Evolutionary conservation across 2,797 vertebrate species (phyloP), one percentile per base, ranked within the genome.

Genomic region (Pangasius krempfi): DNA sequence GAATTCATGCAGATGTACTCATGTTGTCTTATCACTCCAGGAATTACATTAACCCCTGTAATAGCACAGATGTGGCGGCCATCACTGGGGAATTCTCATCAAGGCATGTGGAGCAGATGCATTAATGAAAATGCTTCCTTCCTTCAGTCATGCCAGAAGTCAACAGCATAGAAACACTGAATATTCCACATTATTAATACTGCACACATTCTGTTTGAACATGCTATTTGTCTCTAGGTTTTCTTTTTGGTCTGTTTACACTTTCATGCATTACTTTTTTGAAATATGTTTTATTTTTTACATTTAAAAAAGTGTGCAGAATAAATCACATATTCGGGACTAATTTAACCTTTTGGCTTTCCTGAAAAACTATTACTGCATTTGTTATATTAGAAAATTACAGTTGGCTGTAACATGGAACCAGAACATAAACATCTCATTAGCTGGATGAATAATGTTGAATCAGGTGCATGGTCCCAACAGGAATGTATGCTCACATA

Each of bases 31-130:
- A 60, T 87, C 44, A 73, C 47, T 87, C 47, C 40, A 56, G 50
- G 76, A 87, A 87, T 89, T 85, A 60, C 76, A 84, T 90, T 85
- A 89, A 90, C 50, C 80, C 84, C 68, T 79, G 58, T 68, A 79
- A 66, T 27, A 68, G 83, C 54, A 76, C 91, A 86, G 80, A 89
- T 90, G 90, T 82, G 86, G 13, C 25, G 44, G 50, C 68, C 44
- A 14, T 64, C 83, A 37, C 86, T 73, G 70, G 64, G 40, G 58
- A 78, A 86, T 86, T 64, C 33, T 78, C 56, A 66, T 91, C 62
- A 64, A 80, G 88, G 88, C 88, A 89, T 91, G 90, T 90, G 87
- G 70, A 91, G 85, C 78, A 88, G 54, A 92, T 89, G 87, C 58
- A 89, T 87, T 80, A 70, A 80, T 91, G 72, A 64, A 54, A 68